Evolutionary conservation across 2,888 invertebrate genomes (phyloP), one percentile per base, ranked within the genome.

Genomic region (Dasypogon diadema): DNA sequence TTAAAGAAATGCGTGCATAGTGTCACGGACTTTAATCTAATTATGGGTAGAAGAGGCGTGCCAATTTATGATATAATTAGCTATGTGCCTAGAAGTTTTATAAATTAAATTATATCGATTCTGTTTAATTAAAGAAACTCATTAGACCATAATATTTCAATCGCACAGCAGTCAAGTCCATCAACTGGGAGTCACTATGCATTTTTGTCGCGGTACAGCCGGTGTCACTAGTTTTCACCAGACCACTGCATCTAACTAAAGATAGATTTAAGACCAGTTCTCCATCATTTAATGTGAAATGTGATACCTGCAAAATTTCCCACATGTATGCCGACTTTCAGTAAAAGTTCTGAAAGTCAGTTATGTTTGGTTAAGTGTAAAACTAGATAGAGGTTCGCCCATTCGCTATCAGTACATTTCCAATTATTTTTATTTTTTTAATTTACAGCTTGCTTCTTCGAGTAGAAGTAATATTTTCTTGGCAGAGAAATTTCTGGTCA

Each of bases 161-260:
- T 12, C 42, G 5, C 34, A 30, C 42, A 12, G 2, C n/a, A 6
- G 10, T n/a, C n/a, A 12, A 42, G 42, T 42, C 8, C 8, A 42
- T 42, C 42, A 42, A 42, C 42, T n/a, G n/a, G 12, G n/a, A 42
- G 42, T 42, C n/a, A 42, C 42, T 12, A 42, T n/a, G 2, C 42
- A 42, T 42, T 42, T 42, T 42, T 12, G 42, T 42, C 42, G 42
- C 42, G 42, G n/a, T n/a, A 12, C 3, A 42, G 42, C 42, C 42
- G n/a, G 42, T 42, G 42, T 42, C 42, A 42, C 42, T 42, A 42
- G 42, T 42, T 42, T 42, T 42, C 42, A 42, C 42, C 42, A 12
- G 12, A 42, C 42, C n/a, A 3, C 8, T 42, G 42, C n/a, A 42
- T 42, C 8, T 1, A 42, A 12, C 10, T 12, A 12, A 2, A 42